phyloP scores from a whole-genome alignment of 2,797 vertebrate species.

The Artibeus lituratus region DNA sequence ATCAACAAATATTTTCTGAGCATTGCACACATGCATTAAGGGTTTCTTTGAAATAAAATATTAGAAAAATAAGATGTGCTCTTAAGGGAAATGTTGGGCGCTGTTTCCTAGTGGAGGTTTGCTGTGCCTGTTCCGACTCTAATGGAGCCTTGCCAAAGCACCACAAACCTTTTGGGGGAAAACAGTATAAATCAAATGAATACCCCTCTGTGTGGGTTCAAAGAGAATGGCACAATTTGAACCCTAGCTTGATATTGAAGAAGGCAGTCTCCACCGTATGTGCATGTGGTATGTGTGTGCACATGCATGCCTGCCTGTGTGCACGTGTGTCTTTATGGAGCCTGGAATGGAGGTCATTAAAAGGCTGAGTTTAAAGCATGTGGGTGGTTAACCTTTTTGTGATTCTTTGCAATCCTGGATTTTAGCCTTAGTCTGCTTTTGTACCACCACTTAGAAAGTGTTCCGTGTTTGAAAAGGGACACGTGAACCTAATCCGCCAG shows the following conservation, averaged over 20 bases:
- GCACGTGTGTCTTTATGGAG: background rate
- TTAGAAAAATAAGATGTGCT: constrained; percentile 27
- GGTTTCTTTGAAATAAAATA: constrained; percentile 61
- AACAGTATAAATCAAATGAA: background rate
- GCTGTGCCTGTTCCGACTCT: background rate
- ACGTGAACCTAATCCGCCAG: background rate
- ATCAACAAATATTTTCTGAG: constrained; percentile 68
- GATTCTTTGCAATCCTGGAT: background rate
- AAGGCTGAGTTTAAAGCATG: background rate
- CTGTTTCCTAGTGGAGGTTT: background rate
- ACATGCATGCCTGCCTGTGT: no score
- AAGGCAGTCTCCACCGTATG: background rate
- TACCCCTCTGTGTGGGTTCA: background rate
- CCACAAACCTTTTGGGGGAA: background rate
- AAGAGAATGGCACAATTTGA: background rate
- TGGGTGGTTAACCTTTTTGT: background rate
- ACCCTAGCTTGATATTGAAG: background rate
- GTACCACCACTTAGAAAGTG: background rate
- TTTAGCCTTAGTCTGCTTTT: background rate
- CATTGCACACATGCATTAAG: constrained; percentile 18
- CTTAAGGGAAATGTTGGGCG: background rate
- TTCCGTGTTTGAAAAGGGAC: background rate
- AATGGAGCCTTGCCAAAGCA: background rate
- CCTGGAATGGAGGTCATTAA: background rate
- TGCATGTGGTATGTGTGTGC: background rate